Evolutionary conservation across 2,888 invertebrate species (phyloP).

Genomic region (Brachylomia viminalis): DNA sequence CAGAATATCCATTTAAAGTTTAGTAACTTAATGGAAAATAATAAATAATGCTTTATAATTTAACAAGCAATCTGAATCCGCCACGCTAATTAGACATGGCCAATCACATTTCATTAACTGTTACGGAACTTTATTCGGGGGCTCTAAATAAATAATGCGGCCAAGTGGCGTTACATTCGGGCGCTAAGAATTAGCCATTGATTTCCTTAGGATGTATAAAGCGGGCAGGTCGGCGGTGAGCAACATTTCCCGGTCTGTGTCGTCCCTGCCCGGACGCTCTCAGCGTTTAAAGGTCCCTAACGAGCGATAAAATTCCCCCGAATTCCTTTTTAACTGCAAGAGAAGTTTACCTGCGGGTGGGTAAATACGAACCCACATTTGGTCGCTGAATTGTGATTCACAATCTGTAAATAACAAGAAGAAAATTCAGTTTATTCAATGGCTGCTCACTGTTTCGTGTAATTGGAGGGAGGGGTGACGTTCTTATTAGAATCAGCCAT

Average conservation of each 20-base stretch:
- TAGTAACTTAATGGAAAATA: neutral
- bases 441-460: constrained; percentile 68
- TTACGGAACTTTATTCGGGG: constrained; percentile 46
- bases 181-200: constrained; percentile 70
- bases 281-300: constrained; percentile 85
- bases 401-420: constrained; percentile 83
- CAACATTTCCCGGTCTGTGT: constrained; percentile 63
- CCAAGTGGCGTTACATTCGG: constrained; percentile 51
- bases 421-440: constrained; percentile 74
- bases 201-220: constrained; percentile 73
- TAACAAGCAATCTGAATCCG: constrained; percentile 1
- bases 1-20: neutral
- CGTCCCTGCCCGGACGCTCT: constrained; percentile 70
- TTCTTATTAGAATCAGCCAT: constrained; percentile 66
- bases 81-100: constrained; percentile 46
- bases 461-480: constrained; percentile 63
- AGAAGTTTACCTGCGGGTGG: constrained; percentile 88
- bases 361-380: constrained; percentile 88
- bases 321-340: constrained; percentile 88
- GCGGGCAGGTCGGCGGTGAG: constrained; percentile 62
- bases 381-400: constrained; percentile 85
- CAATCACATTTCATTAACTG: constrained; percentile 54
- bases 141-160: constrained; percentile 65
- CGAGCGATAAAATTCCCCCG: constrained; percentile 87
- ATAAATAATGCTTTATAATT: neutral